Evolutionary conservation across 2,888 invertebrate genomes (phyloP).

Genomic region (Caenorhabditis angaria): DNA sequence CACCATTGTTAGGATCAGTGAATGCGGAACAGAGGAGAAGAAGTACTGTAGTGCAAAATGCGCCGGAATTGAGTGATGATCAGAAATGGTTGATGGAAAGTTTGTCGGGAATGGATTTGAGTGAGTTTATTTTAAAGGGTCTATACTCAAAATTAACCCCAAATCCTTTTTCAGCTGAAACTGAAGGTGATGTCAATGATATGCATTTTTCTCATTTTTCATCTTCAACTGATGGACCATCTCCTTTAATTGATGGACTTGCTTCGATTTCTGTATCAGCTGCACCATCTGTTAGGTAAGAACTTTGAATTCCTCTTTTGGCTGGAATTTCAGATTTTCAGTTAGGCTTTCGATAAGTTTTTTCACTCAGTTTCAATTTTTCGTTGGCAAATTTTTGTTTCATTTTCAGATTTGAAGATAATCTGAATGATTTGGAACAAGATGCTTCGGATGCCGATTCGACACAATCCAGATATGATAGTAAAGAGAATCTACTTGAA

Average conservation of each 20-base stretch:
- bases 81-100: conserved; percentile 61
- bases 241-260: conserved; percentile 34
- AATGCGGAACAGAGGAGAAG: conserved; percentile 43
- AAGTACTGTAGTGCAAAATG: conserved; percentile 35
- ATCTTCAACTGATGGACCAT: conserved; percentile 30
- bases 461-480: conserved; percentile 34
- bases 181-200: conserved; percentile 50
- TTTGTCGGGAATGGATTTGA: conserved; percentile 58
- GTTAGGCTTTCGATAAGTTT: neutral
- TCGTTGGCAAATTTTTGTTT: neutral
- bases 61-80: conserved; percentile 52
- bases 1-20: conserved; percentile 35
- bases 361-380: neutral
- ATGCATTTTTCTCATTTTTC: conserved; percentile 43
- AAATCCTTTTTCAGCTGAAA: conserved; percentile 51
- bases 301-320: neutral
- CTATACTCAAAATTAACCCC: too few species aligned
- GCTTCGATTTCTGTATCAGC: conserved; percentile 31
- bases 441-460: conserved; percentile 45
- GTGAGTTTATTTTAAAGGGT: conserved; percentile 32
- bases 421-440: conserved; percentile 36
- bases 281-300: conserved; percentile 42
- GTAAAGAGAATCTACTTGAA: conserved; percentile 38
- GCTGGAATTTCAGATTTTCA: conserved; percentile 4
- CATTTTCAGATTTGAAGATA: conserved; percentile 39